Evolutionary conservation across 2,797 vertebrate species (phyloP), one percentile per base, ranked within the genome.

Genomic region (Argya squamiceps): DNA sequence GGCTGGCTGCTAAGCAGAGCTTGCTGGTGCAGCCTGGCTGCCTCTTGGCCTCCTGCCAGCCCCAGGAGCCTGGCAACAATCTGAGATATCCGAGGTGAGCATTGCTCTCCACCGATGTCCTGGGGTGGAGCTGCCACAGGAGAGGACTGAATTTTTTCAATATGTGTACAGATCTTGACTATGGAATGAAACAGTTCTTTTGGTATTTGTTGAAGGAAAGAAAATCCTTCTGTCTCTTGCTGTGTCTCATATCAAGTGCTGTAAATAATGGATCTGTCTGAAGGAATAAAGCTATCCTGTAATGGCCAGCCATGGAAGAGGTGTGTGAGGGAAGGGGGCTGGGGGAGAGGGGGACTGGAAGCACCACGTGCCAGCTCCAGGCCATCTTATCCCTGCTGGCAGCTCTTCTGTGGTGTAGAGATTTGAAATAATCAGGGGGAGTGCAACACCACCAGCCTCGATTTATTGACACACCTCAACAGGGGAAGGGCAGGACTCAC

Each of bases 271-370:
- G 92, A 94, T 95, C 69, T 92, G 60, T 88, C 89, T 95, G 93
- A 97, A 93, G 88, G 89, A 98, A 98, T 98, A 98, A 98, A 98
- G 94, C 73, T 96, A 84, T 93, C 85, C 46, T 60, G 59, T 79
- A 91, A 50, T 64, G 75, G 68, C 75, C 82, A 75, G 53, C 36
- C 6, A 6, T 1, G 6, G 56, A 30, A 32, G 47, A 20, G 30
- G 11, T 5, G 12, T 22, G 23, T 0, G 3, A 80, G 39, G 49
- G 79, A 59, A 60, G 37, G 65, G 7, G 22, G 19, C 1, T 2
- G 4, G 14, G 0, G 0, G 1, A 12, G 13, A 21, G 6, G 24
- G 34, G 0, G 8, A 32, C 36, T 56, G 19, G 52, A 39, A 44
- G 47, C 15, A 65, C 27, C 0, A 3, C 1, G 0, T 20, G 22